Base-by-base conservation (phyloP, 2,113 vertebrate species). In the Gavialis gangeticus region DNA sequence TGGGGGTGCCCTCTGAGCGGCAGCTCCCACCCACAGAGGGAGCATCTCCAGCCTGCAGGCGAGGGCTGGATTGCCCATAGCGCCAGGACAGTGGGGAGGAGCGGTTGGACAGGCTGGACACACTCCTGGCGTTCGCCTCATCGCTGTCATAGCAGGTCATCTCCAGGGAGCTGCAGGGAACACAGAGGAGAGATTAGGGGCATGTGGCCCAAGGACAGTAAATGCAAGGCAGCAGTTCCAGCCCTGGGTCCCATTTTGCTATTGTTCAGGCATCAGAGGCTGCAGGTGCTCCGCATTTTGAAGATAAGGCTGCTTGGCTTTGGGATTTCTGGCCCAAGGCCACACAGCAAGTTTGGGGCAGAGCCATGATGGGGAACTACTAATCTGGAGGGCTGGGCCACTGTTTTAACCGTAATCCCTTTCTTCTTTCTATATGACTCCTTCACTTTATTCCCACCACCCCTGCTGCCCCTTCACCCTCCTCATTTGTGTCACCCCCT, bases 31-130 rank as follows among this genome's bases (percentile, higher is more conserved):
- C 99, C 1, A 99, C 99, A 0, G 99, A 99, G 0, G 99, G 99
- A 1, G 99, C 99, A 0, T 99, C 99, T 0, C 99, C 99, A 0
- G 99, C 99, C 97, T 99, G 99, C 90, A 99, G 98, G 18, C 99
- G 98, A 0, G 99, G 99, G 92, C 99, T 99, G 14, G 99, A 98
- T 95, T 99, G 99, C 82, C 99, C 99, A 0, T 99, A 99, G 91
- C 98, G 99, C 99, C 99, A 99, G 7, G 99, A 99, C 54, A 99
- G 96, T 0, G 99, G 99, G 1, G 99, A 99, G 1, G 99, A 99
- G 91, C 99, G 99, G 95, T 99, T 99, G 78, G 99, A 99, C 19
- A 99, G 96, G 91, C 99, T 99, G 95, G 99, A 99, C 62, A 99
- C 95, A 2, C 99, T 99, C 90, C 98, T 98, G 2, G 99, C 96